phyloP scores from a whole-genome alignment of 35 echinoderm and acorn worm genomes.

The Nesometra sesokonis region DNA sequence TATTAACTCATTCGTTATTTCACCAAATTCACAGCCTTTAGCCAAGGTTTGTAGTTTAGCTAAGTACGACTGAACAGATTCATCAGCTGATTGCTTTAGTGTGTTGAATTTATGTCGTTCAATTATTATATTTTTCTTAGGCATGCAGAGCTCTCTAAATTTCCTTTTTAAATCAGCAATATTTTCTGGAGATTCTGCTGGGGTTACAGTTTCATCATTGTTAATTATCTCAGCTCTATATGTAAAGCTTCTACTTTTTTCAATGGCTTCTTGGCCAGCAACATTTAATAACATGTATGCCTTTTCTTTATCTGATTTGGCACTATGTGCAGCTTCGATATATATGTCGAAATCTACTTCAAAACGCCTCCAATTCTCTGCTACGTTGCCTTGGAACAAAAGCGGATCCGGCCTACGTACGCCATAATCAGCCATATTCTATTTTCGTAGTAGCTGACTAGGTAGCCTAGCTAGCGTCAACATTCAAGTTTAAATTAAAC shows the following conservation, averaged over 20 bases:
- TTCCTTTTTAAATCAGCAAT: background rate
- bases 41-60: slow-evolving; percentile 25
- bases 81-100: background rate
- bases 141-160: slow-evolving; percentile 22
- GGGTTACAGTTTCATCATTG: too few species aligned
- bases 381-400: background rate
- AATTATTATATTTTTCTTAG: slow-evolving; percentile 25
- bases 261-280: background rate
- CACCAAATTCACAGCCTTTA: slow-evolving; percentile 43
- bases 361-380: background rate
- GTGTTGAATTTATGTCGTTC: slow-evolving; percentile 45
- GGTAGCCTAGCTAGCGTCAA: too few species aligned
- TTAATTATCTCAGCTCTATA: background rate
- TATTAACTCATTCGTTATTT: slow-evolving; percentile 30
- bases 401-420: background rate
- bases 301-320: background rate
- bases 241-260: background rate
- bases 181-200: background rate
- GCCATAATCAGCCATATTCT: too few species aligned
- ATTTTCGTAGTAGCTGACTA: too few species aligned
- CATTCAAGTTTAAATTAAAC: too few species aligned
- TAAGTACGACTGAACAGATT: slow-evolving; percentile 22
- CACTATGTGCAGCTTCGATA: background rate
- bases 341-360: background rate
- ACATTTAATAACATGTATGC: background rate